Conservation (phyloP, 2,113 vertebrate species). For the Haemorhous mexicanus region DNA sequence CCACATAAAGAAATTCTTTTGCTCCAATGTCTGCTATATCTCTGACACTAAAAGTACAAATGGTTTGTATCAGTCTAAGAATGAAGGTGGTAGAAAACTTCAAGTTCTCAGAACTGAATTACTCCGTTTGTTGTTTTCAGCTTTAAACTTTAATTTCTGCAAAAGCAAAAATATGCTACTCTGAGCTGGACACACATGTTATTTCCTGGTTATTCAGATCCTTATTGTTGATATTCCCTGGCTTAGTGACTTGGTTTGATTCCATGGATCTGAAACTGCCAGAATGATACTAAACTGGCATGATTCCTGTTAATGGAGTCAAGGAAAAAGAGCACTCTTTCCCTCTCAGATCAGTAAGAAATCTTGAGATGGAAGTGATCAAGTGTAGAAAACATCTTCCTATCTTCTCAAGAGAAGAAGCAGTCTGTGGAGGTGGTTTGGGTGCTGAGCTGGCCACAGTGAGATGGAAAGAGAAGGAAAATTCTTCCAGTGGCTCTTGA, state of each 20-base stretch:
- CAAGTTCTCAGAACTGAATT: not conserved
- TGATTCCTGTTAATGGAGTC: not conserved
- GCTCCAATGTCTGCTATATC: not conserved
- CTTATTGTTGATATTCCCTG: not conserved
- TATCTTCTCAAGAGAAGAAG: not conserved
- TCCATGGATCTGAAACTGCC: not conserved
- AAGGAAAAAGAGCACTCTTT: not conserved
- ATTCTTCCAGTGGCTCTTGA: not conserved
- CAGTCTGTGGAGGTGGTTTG: not conserved
- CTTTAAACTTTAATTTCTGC: not conserved
- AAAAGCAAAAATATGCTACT: not conserved
- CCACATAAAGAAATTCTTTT: not conserved
- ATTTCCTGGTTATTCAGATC: not conserved
- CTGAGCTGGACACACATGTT: not conserved
- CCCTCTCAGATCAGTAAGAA: not conserved
- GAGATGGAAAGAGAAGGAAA: not conserved
- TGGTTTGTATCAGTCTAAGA: not conserved
- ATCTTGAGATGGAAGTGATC: not conserved
- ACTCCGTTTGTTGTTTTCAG: constrained; percentile 4
- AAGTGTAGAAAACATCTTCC: not conserved
- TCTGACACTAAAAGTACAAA: not conserved
- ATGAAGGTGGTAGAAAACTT: not conserved
- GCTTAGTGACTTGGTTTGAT: not conserved
- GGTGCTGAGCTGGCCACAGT: not conserved
- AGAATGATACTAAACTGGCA: not conserved